Base-by-base conservation (phyloP, 1,140 invertebrate genomes). In the Charaxes varanes region DNA sequence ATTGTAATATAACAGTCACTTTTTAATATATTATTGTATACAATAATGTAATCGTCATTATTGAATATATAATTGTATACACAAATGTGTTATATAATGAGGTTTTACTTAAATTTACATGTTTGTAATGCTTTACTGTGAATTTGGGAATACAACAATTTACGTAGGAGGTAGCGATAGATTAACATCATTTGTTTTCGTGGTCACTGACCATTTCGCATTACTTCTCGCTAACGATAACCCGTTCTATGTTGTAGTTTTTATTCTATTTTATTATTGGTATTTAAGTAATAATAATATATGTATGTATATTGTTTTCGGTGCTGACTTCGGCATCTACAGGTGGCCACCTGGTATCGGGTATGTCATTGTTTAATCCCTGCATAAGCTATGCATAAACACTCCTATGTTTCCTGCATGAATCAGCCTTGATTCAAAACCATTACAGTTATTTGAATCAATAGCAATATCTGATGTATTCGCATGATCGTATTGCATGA, bases 311-410 rank as follows among this genome's bases (percentile, higher is more conserved):
- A 76, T 81, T 79, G 72, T 79, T 78, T 80, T 76, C 71, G 73
- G 76, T 78, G 72, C 62, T 61, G 71, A 57, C 60, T 63, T 52
- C 62, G 62, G 55, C 55, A 61, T 67, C 53, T 74, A 70, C 87
- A 92, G 91, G 91, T 92, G 87, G 90, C 90, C 85, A 89, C 88
- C 85, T 92, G 91, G 91, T 92, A 89, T 87, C 88, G 90, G 91
- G 91, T 92, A 92, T 84, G 91, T 91, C 86, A 83, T 78, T 70
- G 84, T 83, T 85, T 84, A 82, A 86, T 78, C 83, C 21, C 36
- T 62, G 61, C 57, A 61, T 56, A 41, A 24, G 12, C 30, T 51
- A 40, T 52, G 37, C 52, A 45, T 60, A 60, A 47, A 48, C 47
- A 37, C 53, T 63, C 36, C 37, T 37, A 32, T 50, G 38, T 53